Conservation (phyloP, 1,140 invertebrate genomes). For the Ladona fulva region DNA sequence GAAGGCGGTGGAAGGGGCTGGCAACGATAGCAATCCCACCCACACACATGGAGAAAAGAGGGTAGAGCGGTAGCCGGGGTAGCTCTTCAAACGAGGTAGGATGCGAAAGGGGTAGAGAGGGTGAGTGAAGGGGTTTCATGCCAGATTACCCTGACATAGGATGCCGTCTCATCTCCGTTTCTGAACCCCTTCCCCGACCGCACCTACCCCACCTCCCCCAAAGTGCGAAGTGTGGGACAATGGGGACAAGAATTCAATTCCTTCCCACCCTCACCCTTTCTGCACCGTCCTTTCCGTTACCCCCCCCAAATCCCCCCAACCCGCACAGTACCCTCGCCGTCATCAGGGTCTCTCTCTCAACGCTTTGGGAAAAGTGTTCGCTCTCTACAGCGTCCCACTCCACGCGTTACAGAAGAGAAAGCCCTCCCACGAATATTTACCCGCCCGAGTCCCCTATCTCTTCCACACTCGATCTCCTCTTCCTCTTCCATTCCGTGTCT, state of each 20-base stretch:
- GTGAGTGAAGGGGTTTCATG: not conserved
- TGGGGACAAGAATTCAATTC: conserved; percentile 2
- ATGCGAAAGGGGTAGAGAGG: not conserved
- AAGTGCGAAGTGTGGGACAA: conserved; percentile 2
- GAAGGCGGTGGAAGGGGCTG: too few species aligned
- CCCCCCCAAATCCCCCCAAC: not conserved
- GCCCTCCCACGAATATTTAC: not conserved
- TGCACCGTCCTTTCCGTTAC: not conserved
- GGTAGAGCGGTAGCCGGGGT: not conserved
- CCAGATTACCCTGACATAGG: conserved; percentile 2
- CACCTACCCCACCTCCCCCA: not conserved
- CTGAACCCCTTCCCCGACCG: not conserved
- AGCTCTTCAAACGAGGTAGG: not conserved
- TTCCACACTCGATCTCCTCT: not conserved
- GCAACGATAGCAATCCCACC: too few species aligned
- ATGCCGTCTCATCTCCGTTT: conserved; percentile 3
- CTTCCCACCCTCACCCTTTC: not conserved
- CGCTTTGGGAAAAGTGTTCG: not conserved
- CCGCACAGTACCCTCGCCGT: not conserved
- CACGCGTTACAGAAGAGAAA: too few species aligned
- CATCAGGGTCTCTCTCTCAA: not conserved
- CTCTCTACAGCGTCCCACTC: too few species aligned
- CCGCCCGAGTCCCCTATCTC: not conserved
- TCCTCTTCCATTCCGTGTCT: not conserved
- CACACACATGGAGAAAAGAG: not conserved